Evolutionary conservation across 2,888 invertebrate genomes (phyloP), one percentile per base, ranked within the genome.

Genomic region (Himalopsyche japonica): DNA sequence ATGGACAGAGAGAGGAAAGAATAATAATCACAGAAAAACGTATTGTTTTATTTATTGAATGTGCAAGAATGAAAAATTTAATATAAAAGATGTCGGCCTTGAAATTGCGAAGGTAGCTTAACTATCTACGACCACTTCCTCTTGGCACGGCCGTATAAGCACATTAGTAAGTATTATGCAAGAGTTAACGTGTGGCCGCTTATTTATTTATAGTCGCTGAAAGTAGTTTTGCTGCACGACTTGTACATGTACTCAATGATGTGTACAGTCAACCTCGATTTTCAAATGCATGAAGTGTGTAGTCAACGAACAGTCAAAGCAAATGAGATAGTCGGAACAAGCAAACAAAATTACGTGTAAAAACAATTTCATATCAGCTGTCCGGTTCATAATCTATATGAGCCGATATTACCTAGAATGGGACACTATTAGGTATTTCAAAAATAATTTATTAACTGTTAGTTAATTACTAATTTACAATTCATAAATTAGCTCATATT

Each of bases 111-210:
- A 84, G 84, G 84, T 43, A 84, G 49, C 49, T 70, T 34, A 57
- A 43, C 76, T 81, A 81, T 79, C 70, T 37, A 77, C 77, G 76
- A 80, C 77, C 81, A 76, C 81, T 84, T 84, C 84, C 84, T 81
- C 37, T 81, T 78, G 47, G 20, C 37, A 78, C 47, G 77, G 79
- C 82, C 64, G 82, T 82, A 79, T 79, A 77, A 78, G 82, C 82
- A 78, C 49, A 82, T 82, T 82, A 82, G 79, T 79, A n/a, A 70
- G 79, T 82, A 82, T 82, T 82, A 82, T 82, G 82, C 79, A 82
- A 82, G 64, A 81, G 76, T 34, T 76, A 81, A 81, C 48, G 79
- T 79, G 70, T 43, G 64, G 79, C 79, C 82, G 79, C 79, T 81
- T 81, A 76, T 76, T 81, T 81, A 81, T 81, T 81, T 81, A 81